Conservation (phyloP, 92 coral and sea anemone genomes). For the Umimayanthus chanpuru region DNA sequence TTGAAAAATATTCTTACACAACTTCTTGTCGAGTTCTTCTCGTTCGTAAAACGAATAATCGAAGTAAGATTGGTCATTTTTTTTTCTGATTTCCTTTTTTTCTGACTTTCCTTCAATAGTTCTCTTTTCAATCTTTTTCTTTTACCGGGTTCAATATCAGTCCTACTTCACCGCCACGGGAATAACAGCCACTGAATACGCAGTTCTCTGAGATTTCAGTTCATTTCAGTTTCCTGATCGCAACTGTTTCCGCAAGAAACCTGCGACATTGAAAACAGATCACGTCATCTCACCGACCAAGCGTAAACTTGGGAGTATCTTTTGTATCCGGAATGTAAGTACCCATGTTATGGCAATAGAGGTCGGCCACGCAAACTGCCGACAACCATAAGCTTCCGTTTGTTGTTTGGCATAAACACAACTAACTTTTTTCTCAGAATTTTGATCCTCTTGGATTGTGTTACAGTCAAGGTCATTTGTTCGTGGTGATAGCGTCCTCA, state of each 20-base stretch:
- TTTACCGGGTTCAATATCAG: background rate
- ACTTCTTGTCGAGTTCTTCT: background rate
- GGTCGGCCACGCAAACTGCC: background rate
- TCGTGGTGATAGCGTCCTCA: slow-evolving; percentile 20
- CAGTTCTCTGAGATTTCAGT: background rate
- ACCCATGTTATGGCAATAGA: background rate
- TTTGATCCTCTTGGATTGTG: background rate
- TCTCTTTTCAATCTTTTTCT: too few relatives aligned
- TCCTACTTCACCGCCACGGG: background rate
- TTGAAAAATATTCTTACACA: too few relatives aligned
- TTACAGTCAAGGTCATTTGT: background rate
- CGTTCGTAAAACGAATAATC: background rate
- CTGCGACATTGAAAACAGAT: background rate
- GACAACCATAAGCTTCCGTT: background rate
- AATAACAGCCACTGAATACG: background rate
- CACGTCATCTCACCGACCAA: background rate
- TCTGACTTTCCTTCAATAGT: background rate
- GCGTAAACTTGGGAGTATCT: background rate
- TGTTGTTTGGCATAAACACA: background rate
- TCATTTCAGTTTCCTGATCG: background rate
- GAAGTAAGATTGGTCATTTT: too few relatives aligned
- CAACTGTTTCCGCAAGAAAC: background rate
- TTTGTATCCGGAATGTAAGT: background rate
- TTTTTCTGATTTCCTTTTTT: background rate
- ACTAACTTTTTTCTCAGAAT: background rate